phyloP scores from a whole-genome alignment of 2,888 invertebrate genomes.

The Habrosyne pyritoides region DNA sequence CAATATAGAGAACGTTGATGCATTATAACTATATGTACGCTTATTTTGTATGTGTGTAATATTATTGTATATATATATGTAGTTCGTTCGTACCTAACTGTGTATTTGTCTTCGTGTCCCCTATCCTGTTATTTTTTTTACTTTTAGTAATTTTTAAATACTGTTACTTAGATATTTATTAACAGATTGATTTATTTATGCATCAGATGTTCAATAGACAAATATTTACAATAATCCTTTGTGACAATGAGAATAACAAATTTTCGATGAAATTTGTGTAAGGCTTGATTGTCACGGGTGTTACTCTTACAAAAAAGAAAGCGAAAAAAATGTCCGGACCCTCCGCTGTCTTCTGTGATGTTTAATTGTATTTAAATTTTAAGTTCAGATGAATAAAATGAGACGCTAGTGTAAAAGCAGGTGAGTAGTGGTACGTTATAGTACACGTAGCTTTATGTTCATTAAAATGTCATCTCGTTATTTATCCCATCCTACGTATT shows the following conservation, averaged over 20 bases:
- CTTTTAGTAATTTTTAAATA: constrained; percentile 36
- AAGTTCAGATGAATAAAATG: constrained; percentile 12
- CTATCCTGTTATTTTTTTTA: constrained; percentile 39
- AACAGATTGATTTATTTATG: constrained; percentile 21
- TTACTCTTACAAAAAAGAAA: constrained; percentile 30
- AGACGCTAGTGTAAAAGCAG: constrained; percentile 15
- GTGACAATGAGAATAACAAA: constrained; percentile 31
- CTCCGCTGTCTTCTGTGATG: constrained; percentile 37
- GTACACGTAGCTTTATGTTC: not conserved
- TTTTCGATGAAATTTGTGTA: constrained; percentile 34
- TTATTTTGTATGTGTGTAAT: not conserved
- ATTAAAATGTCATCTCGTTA: not conserved
- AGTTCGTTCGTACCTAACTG: constrained; percentile 12
- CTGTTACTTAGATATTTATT: constrained; percentile 17
- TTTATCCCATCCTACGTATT: constrained; percentile 13
- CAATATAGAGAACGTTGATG: no score
- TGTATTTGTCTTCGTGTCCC: constrained; percentile 59
- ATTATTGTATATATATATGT: not conserved
- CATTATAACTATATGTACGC: no score
- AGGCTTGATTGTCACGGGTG: constrained; percentile 43
- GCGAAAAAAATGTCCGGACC: constrained; percentile 40
- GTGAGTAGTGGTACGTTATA: constrained; percentile 15
- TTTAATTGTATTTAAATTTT: constrained; percentile 27
- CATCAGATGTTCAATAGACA: constrained; percentile 29
- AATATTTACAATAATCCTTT: constrained; percentile 16